phyloP scores from a whole-genome alignment of 2,113 vertebrate species.

The Chaetodon trifascialis region DNA sequence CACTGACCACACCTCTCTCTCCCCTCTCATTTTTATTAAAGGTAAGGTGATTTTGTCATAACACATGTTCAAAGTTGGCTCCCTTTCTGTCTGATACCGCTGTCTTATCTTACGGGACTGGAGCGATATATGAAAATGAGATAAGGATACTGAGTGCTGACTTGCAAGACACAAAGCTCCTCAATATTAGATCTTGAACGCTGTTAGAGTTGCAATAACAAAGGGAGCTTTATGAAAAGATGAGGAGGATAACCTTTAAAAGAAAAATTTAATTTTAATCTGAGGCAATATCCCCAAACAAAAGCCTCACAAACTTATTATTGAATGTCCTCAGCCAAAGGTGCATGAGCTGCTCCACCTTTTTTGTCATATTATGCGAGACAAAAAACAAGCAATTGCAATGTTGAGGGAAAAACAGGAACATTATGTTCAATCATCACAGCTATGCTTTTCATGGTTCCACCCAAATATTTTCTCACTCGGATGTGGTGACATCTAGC shows the following conservation, averaged over 20 bases:
- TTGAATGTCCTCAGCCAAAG: slow-evolving; percentile 15
- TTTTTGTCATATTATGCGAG: neutral
- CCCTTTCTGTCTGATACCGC: slow-evolving; percentile 38
- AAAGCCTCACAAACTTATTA: slow-evolving; percentile 37
- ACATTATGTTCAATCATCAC: neutral
- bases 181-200: slow-evolving; percentile 56
- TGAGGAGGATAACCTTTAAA: slow-evolving; percentile 72
- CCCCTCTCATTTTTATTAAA: slow-evolving; percentile 52
- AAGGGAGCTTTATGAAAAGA: slow-evolving; percentile 77
- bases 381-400: neutral
- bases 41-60: slow-evolving; percentile 45
- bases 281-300: slow-evolving; percentile 68
- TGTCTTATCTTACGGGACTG: slow-evolving; percentile 53
- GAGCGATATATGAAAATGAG: slow-evolving; percentile 69
- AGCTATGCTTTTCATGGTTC: neutral
- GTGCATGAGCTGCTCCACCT: neutral
- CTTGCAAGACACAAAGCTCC: slow-evolving; percentile 53
- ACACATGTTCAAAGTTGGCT: slow-evolving; percentile 42
- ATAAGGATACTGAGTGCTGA: slow-evolving; percentile 67
- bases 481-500: neutral
- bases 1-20: neutral
- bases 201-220: slow-evolving; percentile 67
- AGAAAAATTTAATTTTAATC: slow-evolving; percentile 61
- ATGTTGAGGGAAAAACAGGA: neutral
- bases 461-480: neutral